Base-by-base conservation (phyloP, 2,113 vertebrate genomes). In the Epinephelus cyanopodus region DNA sequence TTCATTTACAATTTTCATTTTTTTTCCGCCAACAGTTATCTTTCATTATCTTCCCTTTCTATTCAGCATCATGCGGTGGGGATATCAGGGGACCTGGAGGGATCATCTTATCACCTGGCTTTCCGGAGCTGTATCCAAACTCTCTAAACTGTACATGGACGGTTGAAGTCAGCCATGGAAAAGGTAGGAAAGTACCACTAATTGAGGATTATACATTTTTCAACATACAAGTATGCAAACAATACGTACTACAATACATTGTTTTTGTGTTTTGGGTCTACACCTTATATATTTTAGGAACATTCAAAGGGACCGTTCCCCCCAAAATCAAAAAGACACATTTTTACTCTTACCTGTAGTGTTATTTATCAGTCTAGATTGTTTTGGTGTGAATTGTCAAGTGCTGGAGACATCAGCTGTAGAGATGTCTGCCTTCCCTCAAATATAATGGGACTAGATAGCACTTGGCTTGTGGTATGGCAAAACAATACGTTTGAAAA, bases 91-190 rank as follows among this genome's bases (percentile, higher is more conserved):
- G 97, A 13, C 96, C 97, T 0, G 96, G 95, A 0, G 98, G 98
- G 58, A 95, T 98, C 78, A 98, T 99, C 74, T 96, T 99, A 61
- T 99, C 98, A 48, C 98, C 98, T 18, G 99, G 98, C 58, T 99
- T 96, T 57, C 98, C 98, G 0, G 98, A 99, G 80, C 96, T 98
- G 19, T 99, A 99, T 45, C 97, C 98, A 1, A 99, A 98, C 95
- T 99, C 98, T 85, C 96, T 99, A 89, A 99, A 99, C 90, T 99
- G 98, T 52, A 97, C 99, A 0, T 99, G 98, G 98, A 95, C 92
- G 9, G 93, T 96, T 52, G 95, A 96, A 87, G 95, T 95, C 86
- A 94, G 92, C 86, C 95, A 96, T 66, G 95, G 95, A 70, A 96
- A 96, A 95, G 95, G 95, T 96, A 90, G 18, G 81, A 60, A 74